These are phyloP conservation scores for Geotrupes spiniger DNA, from an alignment of 2,888 invertebrate species.

Conservation along the genomic window DNA sequence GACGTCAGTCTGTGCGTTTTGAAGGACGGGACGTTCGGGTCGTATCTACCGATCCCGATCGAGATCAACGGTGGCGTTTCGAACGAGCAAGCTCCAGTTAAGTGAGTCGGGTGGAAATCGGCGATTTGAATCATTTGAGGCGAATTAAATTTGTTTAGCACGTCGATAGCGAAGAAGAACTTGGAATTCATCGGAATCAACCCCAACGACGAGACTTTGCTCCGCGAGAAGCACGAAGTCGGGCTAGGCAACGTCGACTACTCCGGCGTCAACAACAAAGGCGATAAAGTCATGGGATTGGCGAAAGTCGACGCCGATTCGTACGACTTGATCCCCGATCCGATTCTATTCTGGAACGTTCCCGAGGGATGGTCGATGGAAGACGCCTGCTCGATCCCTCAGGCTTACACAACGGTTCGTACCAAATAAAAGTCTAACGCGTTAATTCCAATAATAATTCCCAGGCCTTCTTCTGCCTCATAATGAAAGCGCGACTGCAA, in stretches of 20 bases:
- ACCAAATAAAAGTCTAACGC: too few relatives aligned
- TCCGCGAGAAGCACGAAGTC: slow-evolving; percentile 29
- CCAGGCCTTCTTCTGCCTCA: slow-evolving; percentile 47
- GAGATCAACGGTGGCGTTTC: slow-evolving; percentile 37
- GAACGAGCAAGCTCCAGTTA: slow-evolving; percentile 24
- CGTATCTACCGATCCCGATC: slow-evolving; percentile 37
- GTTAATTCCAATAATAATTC: background rate
- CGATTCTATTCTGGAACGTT: slow-evolving; percentile 61
- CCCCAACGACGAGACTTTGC: slow-evolving; percentile 42
- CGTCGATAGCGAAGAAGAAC: slow-evolving; percentile 29
- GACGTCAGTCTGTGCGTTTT: slow-evolving; percentile 79
- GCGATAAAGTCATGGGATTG: slow-evolving; percentile 67
- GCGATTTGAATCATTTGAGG: background rate
- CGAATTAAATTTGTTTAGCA: slow-evolving; percentile 4
- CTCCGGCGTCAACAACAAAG: slow-evolving; percentile 46
- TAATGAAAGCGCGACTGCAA: slow-evolving; percentile 45
- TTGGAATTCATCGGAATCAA: slow-evolving; percentile 44
- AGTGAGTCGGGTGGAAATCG: too few relatives aligned
- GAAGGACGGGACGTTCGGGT: slow-evolving; percentile 51
- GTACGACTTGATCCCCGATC: slow-evolving; percentile 42
- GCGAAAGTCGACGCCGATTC: slow-evolving; percentile 46
- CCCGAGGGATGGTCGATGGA: slow-evolving; percentile 71
- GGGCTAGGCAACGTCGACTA: slow-evolving; percentile 47
- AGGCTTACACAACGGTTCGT: slow-evolving; percentile 67
- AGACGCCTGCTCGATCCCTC: slow-evolving; percentile 75